These are phyloP conservation scores for Cheiracanthium punctorium DNA, from an alignment of 2,888 invertebrate species.

Conservation along the genomic window DNA sequence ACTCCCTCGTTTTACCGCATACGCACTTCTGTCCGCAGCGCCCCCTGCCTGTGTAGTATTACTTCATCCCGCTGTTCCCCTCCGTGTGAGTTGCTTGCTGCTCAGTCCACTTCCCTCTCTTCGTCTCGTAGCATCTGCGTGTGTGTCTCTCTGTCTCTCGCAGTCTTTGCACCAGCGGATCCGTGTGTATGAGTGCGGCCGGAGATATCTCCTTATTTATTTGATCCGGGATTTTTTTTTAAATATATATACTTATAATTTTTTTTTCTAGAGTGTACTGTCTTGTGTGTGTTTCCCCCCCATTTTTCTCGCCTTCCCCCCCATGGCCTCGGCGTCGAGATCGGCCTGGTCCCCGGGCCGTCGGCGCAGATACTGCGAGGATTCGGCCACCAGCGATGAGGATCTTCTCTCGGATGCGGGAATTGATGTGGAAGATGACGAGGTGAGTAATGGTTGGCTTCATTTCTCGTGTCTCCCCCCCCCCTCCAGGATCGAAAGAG, in stretches of 20 bases:
- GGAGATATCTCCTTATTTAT: no score
- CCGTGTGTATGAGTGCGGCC: background rate
- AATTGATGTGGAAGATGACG: conserved; percentile 65
- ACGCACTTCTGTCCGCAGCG: conserved; percentile 13
- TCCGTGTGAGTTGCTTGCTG: no score
- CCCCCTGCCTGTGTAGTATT: background rate
- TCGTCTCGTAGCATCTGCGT: background rate
- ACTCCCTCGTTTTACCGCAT: conserved; percentile 17
- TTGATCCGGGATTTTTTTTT: no score
- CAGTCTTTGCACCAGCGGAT: background rate
- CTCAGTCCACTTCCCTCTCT: background rate
- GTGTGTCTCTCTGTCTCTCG: background rate
- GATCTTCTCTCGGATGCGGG: conserved; percentile 66
- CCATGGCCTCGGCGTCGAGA: conserved; percentile 17
- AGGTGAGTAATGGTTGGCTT: conserved; percentile 54
- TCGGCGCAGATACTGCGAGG: conserved; percentile 50
- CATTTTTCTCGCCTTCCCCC: background rate
- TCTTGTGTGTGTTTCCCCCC: conserved; percentile 7
- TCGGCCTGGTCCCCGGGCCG: conserved; percentile 48
- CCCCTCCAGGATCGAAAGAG: no score
- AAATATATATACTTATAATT: no score
- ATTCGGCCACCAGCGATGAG: conserved; percentile 61
- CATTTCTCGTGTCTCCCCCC: background rate
- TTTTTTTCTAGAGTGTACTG: no score
- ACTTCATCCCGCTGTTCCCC: background rate